Conservation (phyloP, 2,113 vertebrate species). For the Balaenoptera acutorostrata region DNA sequence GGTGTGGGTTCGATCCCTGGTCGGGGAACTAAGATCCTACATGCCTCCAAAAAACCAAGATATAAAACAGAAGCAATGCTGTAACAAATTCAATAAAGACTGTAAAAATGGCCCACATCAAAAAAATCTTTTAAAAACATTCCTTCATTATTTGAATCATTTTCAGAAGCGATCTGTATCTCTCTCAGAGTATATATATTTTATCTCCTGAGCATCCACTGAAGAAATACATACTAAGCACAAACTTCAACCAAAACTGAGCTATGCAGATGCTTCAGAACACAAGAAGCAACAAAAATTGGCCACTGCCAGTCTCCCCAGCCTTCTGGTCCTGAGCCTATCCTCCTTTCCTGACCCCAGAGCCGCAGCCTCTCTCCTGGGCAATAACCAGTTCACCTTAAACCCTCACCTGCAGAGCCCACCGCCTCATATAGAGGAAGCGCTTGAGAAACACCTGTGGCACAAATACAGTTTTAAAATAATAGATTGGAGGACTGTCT, state of each 20-base stretch:
- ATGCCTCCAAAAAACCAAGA: no score
- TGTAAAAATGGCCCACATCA: no score
- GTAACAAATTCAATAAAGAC: no score
- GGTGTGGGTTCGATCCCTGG: no score
- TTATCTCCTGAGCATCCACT: background rate
- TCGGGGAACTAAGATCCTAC: no score
- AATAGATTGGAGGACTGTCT: background rate
- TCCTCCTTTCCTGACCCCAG: background rate
- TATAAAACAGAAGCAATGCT: no score
- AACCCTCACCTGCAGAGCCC: background rate
- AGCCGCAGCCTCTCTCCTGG: background rate
- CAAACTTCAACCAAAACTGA: background rate
- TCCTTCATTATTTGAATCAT: background rate
- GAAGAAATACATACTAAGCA: background rate
- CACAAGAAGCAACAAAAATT: background rate
- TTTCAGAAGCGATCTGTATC: background rate
- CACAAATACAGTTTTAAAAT: background rate
- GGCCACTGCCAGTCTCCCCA: accelerated
- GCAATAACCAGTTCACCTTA: accelerated
- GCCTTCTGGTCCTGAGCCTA: background rate
- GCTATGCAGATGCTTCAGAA: background rate
- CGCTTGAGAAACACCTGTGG: background rate
- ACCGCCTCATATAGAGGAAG: background rate
- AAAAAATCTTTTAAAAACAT: background rate
- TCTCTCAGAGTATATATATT: background rate